These are phyloP conservation scores for Philonicus albiceps DNA, from an alignment of 2,888 invertebrate genomes.

Conservation along the genomic window DNA sequence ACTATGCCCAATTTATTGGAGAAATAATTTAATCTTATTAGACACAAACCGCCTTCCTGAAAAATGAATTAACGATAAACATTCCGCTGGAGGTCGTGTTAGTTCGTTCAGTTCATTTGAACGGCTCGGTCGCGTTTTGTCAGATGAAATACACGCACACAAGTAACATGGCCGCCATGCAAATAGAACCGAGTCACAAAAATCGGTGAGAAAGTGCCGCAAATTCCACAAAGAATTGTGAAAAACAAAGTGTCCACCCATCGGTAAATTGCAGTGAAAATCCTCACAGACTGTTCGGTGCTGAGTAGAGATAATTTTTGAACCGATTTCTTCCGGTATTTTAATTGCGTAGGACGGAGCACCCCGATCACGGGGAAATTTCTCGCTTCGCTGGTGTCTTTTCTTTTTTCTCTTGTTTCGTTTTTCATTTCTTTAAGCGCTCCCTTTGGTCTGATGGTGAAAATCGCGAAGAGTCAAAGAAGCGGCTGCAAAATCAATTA, in stretches of 20 bases:
- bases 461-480: background rate
- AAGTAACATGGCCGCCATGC: slow-evolving; percentile 51
- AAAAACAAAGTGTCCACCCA: background rate
- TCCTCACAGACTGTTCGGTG: background rate
- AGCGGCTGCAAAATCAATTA: background rate
- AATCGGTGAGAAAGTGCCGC: slow-evolving; percentile 49
- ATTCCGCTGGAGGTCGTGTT: background rate
- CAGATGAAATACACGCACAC: slow-evolving; percentile 42
- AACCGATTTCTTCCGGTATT: background rate
- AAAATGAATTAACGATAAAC: background rate
- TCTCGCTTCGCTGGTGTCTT: background rate
- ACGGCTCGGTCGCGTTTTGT: background rate
- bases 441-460: background rate
- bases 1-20: background rate
- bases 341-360: slow-evolving; percentile 13
- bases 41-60: background rate
- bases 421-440: background rate
- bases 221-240: slow-evolving; percentile 35
- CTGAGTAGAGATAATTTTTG: background rate
- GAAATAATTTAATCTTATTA: background rate
- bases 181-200: slow-evolving; percentile 49
- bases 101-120: background rate
- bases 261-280: background rate
- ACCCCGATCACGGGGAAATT: background rate
- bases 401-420: background rate